Evolutionary conservation across 1,140 invertebrate species (phyloP).

Genomic region (Drosophila repletoides): DNA sequence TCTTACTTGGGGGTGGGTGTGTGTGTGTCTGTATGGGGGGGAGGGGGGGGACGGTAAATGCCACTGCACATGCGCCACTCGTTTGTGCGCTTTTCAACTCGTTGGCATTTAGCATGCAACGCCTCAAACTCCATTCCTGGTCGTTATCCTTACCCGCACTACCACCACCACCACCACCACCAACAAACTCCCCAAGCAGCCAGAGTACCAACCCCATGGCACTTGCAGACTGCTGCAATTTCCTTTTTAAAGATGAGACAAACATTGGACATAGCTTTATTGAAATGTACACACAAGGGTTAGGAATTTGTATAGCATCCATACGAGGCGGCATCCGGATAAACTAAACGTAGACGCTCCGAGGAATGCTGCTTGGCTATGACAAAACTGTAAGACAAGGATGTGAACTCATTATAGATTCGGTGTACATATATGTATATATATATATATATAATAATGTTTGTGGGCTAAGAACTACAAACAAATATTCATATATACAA

Average conservation of each 20-base stretch:
- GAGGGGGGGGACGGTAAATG: not conserved
- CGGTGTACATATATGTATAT: constrained; percentile 37
- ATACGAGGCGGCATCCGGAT: too few relatives aligned
- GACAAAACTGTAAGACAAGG: constrained; percentile 46
- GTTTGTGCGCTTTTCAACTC: constrained; percentile 53
- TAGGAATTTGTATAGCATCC: too few relatives aligned
- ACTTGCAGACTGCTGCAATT: constrained; percentile 55
- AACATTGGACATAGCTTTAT: constrained; percentile 46
- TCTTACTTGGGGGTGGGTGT: constrained; percentile 5
- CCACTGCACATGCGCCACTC: constrained; percentile 56
- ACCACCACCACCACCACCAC: not conserved
- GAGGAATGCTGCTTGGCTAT: not conserved
- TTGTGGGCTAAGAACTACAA: too few relatives aligned
- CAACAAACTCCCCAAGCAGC: not conserved
- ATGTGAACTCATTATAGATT: constrained; percentile 33
- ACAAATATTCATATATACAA: constrained; percentile 37
- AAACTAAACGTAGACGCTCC: constrained; percentile 10
- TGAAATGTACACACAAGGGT: constrained; percentile 38
- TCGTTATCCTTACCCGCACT: constrained; percentile 5
- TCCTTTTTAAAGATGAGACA: constrained; percentile 10
- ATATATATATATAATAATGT: constrained; percentile 27
- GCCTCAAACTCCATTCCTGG: not conserved
- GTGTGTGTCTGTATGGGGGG: constrained; percentile 1
- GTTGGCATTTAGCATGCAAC: constrained; percentile 54
- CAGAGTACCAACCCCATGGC: constrained; percentile 29